phyloP scores from a whole-genome alignment of 2,113 vertebrate species.

The Hydrochoerus hydrochaeris region DNA sequence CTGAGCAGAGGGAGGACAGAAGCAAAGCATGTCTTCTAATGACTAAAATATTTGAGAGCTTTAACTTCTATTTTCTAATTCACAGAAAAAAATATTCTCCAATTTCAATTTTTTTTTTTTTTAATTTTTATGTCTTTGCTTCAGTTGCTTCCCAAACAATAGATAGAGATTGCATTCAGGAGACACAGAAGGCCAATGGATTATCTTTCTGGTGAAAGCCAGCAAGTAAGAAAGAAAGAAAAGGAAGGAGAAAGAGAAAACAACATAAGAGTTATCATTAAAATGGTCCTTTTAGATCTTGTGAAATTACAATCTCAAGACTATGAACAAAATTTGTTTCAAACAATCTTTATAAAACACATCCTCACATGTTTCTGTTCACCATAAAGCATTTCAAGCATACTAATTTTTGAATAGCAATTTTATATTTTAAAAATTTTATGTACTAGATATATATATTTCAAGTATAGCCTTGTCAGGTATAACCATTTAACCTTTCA shows the following conservation, averaged over 20 bases:
- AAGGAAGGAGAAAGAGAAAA: background rate
- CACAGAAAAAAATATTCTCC: conserved; percentile 12
- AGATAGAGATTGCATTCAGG: background rate
- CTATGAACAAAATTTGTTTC: background rate
- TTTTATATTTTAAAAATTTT: background rate
- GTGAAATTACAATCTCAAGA: background rate
- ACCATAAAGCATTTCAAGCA: background rate
- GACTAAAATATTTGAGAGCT: conserved; percentile 18
- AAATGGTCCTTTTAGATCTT: background rate
- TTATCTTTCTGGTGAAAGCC: background rate
- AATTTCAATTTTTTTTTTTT: conserved; percentile 56
- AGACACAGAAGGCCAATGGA: background rate
- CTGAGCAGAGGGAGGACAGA: background rate
- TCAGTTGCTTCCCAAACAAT: background rate
- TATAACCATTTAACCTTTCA: too few relatives aligned
- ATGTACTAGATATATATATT: background rate
- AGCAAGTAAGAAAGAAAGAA: background rate
- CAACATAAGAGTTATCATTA: background rate
- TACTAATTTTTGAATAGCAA: conserved; percentile 7
- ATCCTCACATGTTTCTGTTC: background rate
- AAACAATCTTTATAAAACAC: conserved; percentile 45
- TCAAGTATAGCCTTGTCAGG: background rate
- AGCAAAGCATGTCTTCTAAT: background rate
- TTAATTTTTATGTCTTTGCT: background rate
- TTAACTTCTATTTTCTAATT: conserved; percentile 40